These are phyloP conservation scores for Hedya salicella DNA, from an alignment of 2,888 invertebrate species.

Conservation along the genomic window DNA sequence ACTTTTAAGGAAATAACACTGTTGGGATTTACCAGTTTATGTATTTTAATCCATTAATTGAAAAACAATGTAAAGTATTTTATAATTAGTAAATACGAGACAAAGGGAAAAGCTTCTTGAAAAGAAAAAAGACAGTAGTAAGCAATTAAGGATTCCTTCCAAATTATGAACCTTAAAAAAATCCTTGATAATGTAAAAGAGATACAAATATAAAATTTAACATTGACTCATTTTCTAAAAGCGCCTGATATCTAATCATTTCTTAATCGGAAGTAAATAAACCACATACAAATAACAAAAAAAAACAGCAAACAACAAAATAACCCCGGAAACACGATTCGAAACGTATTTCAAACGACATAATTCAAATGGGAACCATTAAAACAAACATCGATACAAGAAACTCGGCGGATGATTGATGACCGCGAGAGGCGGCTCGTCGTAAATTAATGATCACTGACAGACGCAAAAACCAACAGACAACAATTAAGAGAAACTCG, in stretches of 20 bases:
- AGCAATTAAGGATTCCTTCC: no score
- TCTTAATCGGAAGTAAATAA: not conserved
- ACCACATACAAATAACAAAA: not conserved
- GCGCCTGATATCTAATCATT: not conserved
- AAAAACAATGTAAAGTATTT: not conserved
- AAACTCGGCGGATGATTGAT: constrained; percentile 41
- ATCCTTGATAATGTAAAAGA: no score
- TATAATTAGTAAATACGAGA: no score
- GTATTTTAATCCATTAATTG: not conserved
- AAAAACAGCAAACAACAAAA: constrained; percentile 4
- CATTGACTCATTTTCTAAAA: no score
- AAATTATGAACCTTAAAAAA: no score
- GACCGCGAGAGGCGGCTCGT: constrained; percentile 29
- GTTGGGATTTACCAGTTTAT: constrained; percentile 6
- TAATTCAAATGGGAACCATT: constrained; percentile 23
- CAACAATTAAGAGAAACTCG: constrained; percentile 43
- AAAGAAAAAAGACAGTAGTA: no score
- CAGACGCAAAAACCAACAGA: constrained; percentile 41
- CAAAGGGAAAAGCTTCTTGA: no score
- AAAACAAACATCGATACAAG: constrained; percentile 40
- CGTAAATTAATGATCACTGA: constrained; percentile 41
- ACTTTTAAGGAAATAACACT: constrained; percentile 14
- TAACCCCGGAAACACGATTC: constrained; percentile 20
- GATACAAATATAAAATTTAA: no score
- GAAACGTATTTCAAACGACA: constrained; percentile 20